Evolutionary conservation across 2,888 invertebrate species (phyloP).

Genomic region (Parapristionchus giblindavisi): DNA sequence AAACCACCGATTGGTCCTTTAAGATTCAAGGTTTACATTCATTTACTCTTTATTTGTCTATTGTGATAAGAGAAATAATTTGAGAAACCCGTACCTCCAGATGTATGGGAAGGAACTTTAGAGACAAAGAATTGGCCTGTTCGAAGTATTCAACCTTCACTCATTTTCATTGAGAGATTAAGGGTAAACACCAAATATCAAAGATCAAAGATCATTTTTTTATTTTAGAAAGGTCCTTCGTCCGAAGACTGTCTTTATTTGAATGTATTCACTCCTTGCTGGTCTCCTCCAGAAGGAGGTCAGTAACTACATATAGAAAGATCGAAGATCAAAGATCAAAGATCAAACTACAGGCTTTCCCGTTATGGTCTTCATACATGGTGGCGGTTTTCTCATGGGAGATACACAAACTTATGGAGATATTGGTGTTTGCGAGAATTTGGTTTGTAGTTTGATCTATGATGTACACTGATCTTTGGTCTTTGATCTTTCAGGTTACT

Average conservation of each 20-base stretch:
- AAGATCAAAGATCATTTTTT: too few relatives aligned
- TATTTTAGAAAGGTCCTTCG: slow-evolving; percentile 1
- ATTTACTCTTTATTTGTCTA: background rate
- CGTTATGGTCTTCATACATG: slow-evolving; percentile 50
- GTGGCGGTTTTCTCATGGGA: slow-evolving; percentile 52
- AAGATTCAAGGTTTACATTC: slow-evolving; percentile 9
- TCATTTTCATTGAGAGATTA: slow-evolving; percentile 17
- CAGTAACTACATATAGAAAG: background rate
- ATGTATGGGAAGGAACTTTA: slow-evolving; percentile 48
- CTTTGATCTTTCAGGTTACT: slow-evolving; percentile 26
- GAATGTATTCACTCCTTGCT: slow-evolving; percentile 30
- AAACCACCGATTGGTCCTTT: slow-evolving; percentile 23
- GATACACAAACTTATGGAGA: slow-evolving; percentile 54
- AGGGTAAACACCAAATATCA: too few relatives aligned
- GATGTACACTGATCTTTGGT: too few relatives aligned
- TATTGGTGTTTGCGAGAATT: slow-evolving; percentile 47
- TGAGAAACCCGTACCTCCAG: slow-evolving; percentile 49
- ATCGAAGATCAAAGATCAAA: background rate
- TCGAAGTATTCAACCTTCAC: slow-evolving; percentile 46
- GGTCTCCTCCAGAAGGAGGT: slow-evolving; percentile 23
- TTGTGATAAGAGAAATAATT: background rate
- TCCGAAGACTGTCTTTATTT: slow-evolving; percentile 34
- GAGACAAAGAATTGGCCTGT: slow-evolving; percentile 46
- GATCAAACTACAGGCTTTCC: slow-evolving; percentile 28
- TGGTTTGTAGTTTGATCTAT: slow-evolving; percentile 37